Evolutionary conservation across 1,140 invertebrate species (phyloP), one percentile per base, ranked within the genome.

Genomic region (Meloidogyne chitwoodi): DNA sequence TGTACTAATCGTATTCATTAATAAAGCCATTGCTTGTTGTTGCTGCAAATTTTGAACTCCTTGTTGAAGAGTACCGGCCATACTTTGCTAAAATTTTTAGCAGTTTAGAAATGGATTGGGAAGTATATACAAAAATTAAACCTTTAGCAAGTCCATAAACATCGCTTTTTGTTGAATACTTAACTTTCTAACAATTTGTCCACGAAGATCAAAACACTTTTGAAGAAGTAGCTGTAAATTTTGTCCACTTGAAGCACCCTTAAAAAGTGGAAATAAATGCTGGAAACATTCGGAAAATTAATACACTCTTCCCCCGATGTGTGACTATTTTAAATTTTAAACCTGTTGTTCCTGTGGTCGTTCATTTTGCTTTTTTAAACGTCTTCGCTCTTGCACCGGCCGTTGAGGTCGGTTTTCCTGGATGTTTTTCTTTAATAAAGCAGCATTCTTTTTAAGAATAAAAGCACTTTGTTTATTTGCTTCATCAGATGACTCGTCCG

Each of bases 121-220:
- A n/a, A n/a, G n/a, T n/a, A n/a, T n/a, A n/a, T n/a, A 31, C 26
- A 3, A 29, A 38, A 24, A 12, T 41, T 14, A 44, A 44, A 74
- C 71, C 27, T 34, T 74, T 41, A 74, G 12, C 27, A 29, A 41
- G 34, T 75, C 74, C 27, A 64, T 27, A 12, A 75, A 75, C 74
- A 74, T 74, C 26, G 74, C 74, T 63, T 75, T 75, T 24, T 75
- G 74, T 16, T 65, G 56, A 26, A 75, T 48, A 27, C 22, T 75
- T 14, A 75, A 29, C 27, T 74, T 75, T 48, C 74, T 65, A 10
- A 74, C 74, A 48, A 75, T 75, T 14, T 34, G 34, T 6, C 31
- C n/a, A 34, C 74, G 74, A 61, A 69, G 69, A 38, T 75, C 65
- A 61, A 69, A 75, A 31, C 64, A 75, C 22, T 75, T 75, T n/a